Base-by-base conservation (phyloP, 1,140 invertebrate genomes). In the Pseudomyrmex cubaensis region DNA sequence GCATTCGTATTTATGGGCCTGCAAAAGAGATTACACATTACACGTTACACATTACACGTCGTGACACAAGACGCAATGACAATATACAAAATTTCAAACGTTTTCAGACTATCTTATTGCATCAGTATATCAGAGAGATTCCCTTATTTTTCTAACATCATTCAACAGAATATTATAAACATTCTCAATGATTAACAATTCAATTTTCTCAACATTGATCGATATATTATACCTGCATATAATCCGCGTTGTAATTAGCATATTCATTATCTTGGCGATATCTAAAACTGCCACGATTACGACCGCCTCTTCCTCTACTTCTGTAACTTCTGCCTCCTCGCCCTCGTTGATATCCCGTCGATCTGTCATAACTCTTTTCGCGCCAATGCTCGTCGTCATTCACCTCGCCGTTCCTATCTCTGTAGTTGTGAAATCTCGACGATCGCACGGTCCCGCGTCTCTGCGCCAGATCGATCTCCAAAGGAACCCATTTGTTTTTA, bases 401-500 rank as follows among this genome's bases (percentile, higher is more conserved):
- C 22, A 44, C 17, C 85, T 94, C 93, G 67, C 90, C 89, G 90
- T 93, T 93, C 82, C 90, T 94, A 15, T 94, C 94, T 66, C 93
- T 91, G 17, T 93, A 89, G 74, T 87, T 85, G 15, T 92, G 90
- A 85, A 93, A 90, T 70, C 92, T 94, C n/a, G 93, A 93, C n/a
- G 93, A 94, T 46, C 92, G 90, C 93, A 84, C 75, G 50, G 93
- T 94, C 13, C 92, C 90, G 75, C 93, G 90, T 64, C 91, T 94
- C 90, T 96, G 96, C 3, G 94, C 91, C 82, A 96, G 85, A 87
- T 97, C 96, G 77, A 97, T 96, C 87, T 96, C 96, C 67, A 97
- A 91, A 25, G 96, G 97, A 61, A 97, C 95, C 97, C 97, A 97
- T 93, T 97, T 97, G 86, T 97, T 96, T 92, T 97, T 97, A 64